Conservation (phyloP, 2,797 vertebrate species). For the Gallirallus australis region DNA sequence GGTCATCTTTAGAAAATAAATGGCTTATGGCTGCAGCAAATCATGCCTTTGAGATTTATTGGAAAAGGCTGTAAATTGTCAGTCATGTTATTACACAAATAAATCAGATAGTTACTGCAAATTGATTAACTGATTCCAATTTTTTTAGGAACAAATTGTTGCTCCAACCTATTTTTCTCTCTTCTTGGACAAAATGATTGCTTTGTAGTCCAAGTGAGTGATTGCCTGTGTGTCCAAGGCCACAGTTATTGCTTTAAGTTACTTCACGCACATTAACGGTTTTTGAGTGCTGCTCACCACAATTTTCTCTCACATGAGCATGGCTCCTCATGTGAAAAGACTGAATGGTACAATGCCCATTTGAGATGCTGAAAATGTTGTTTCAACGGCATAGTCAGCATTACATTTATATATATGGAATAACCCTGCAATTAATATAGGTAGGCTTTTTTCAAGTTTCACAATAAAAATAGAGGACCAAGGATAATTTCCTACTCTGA, state of each 20-base stretch:
- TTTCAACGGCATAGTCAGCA: conserved; percentile 24
- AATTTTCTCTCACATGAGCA: conserved; percentile 35
- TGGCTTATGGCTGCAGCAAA: conserved; percentile 67
- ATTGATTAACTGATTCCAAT: conserved; percentile 76
- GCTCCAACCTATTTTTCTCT: conserved; percentile 66
- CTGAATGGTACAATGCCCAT: conserved; percentile 6
- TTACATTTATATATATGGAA: conserved; percentile 15
- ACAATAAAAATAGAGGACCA: background rate
- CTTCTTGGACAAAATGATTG: conserved; percentile 59
- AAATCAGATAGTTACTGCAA: conserved; percentile 78
- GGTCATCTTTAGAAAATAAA: conserved; percentile 71
- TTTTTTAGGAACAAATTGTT: conserved; percentile 68
- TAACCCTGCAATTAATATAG: background rate
- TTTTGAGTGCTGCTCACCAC: conserved; percentile 22
- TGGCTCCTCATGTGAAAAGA: conserved; percentile 8
- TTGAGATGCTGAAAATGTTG: conserved; percentile 25
- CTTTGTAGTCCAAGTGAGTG: conserved; percentile 46
- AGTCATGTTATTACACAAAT: conserved; percentile 75
- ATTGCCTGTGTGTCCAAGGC: conserved; percentile 48
- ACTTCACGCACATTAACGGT: background rate
- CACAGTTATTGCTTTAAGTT: conserved; percentile 51
- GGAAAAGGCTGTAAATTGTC: conserved; percentile 73
- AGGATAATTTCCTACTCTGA: background rate
- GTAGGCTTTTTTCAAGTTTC: conserved; percentile 3
- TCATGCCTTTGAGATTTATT: conserved; percentile 74